Percentiles rank a stretch among this genome's conserved stretches.
These are phyloP conservation scores for Ploceus nigricollis DNA, from an alignment of 2,113 vertebrate species.

Conservation along the genomic window DNA sequence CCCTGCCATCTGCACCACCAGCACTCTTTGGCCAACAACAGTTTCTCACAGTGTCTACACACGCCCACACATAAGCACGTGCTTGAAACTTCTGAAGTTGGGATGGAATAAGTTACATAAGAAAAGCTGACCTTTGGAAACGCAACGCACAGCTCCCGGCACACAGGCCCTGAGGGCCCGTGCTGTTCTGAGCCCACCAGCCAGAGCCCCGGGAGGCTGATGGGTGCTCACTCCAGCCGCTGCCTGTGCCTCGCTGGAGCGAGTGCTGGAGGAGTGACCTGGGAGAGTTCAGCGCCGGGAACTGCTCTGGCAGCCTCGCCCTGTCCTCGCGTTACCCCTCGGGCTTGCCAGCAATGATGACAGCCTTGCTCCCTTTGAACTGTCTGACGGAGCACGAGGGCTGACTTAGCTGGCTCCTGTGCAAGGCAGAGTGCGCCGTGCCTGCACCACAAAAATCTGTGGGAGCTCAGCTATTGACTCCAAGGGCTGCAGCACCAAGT, in stretches of 20 bases:
- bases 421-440: not conserved
- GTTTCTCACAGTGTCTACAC: not conserved
- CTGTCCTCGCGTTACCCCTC: slow-evolving; percentile 35
- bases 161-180: not conserved
- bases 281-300: slow-evolving; percentile 34
- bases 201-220: not conserved
- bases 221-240: fast-evolving
- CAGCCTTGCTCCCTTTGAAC: slow-evolving; percentile 45
- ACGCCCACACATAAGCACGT: fast-evolving
- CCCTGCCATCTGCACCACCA: not conserved
- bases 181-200: fast-evolving
- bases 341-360: slow-evolving; percentile 27
- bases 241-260: not conserved
- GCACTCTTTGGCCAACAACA: not conserved
- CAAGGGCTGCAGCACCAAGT: not conserved
- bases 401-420: slow-evolving; percentile 25
- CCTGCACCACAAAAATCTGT: slow-evolving; percentile 1
- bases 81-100: not conserved
- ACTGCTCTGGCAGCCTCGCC: slow-evolving; percentile 11
- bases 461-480: not conserved
- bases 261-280: not conserved
- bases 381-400: not conserved
- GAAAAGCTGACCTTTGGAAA: not conserved
- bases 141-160: not conserved
- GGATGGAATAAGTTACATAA: fast-evolving